A percentile compares a stretch with the other conserved stretches of the same genome.
Evolutionary conservation across 1,140 invertebrate genomes (phyloP).

Genomic region (Atta cephalotes): DNA sequence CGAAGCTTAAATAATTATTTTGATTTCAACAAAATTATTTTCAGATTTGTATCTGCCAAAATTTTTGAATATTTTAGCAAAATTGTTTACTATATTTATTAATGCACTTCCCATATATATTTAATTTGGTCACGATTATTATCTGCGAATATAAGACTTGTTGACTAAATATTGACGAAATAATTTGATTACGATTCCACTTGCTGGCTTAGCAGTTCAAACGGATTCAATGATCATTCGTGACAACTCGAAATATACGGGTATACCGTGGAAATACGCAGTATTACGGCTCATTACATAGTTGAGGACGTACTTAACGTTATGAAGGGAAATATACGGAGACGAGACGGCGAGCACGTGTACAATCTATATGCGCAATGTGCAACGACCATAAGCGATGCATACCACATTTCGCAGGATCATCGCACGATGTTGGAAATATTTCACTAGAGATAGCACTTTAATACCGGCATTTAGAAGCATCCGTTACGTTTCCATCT

Average conservation of each 20-base stretch:
- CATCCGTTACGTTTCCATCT: constrained; percentile 34
- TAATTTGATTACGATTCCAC: constrained; percentile 15
- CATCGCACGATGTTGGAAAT: constrained; percentile 49
- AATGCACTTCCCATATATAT: background rate
- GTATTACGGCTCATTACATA: constrained; percentile 70
- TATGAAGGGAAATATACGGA: constrained; percentile 68
- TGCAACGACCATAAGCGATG: constrained; percentile 45
- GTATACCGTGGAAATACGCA: constrained; percentile 61
- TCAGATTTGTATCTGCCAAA: no score
- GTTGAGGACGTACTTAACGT: constrained; percentile 66
- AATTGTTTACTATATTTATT: background rate
- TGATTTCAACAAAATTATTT: no score
- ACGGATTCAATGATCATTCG: constrained; percentile 45
- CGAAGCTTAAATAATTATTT: no score
- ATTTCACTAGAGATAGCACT: constrained; percentile 43
- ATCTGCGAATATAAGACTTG: background rate
- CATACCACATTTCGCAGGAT: constrained; percentile 17
- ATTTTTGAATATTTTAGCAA: background rate
- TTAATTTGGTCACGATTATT: background rate
- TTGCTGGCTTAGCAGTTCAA: background rate
- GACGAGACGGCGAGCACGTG: constrained; percentile 56
- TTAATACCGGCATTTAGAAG: constrained; percentile 49
- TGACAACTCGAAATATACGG: constrained; percentile 26
- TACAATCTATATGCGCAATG: constrained; percentile 34
- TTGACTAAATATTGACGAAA: background rate